Percentiles rank a stretch among this genome's conserved stretches.
These are phyloP conservation scores for Cheiracanthium punctorium DNA, from an alignment of 2,888 invertebrate genomes.

Conservation along the genomic window DNA sequence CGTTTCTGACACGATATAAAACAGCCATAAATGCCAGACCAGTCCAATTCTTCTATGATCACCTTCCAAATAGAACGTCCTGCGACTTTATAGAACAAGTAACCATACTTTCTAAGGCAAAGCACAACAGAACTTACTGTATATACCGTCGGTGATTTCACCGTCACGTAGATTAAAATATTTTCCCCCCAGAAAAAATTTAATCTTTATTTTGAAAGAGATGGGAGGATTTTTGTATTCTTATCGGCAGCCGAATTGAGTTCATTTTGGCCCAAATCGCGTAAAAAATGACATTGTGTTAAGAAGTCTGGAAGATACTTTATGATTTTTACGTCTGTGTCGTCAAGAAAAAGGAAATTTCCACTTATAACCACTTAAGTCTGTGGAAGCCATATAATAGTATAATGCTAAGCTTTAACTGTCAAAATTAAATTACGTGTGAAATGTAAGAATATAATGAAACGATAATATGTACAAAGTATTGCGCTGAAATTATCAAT, in stretches of 20 bases:
- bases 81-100: slow-evolving; percentile 51
- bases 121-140: slow-evolving; percentile 14
- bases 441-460: no score
- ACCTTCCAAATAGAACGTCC: slow-evolving; percentile 50
- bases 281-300: slow-evolving; percentile 25
- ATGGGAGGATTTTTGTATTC: slow-evolving; percentile 45
- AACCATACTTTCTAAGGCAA: slow-evolving; percentile 36
- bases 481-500: no score
- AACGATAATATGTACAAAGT: no score
- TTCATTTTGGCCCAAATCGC: slow-evolving; percentile 36
- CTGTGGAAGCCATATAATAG: not conserved
- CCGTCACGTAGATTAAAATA: slow-evolving; percentile 34
- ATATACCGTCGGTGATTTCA: slow-evolving; percentile 20
- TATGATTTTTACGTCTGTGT: not conserved
- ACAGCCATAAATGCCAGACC: slow-evolving; percentile 68
- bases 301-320: not conserved
- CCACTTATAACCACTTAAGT: not conserved
- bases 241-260: slow-evolving; percentile 20
- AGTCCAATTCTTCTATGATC: slow-evolving; percentile 63
- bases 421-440: not conserved
- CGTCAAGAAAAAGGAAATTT: not conserved
- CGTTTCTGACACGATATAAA: slow-evolving; percentile 69
- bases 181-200: slow-evolving; percentile 23
- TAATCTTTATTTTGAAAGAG: slow-evolving; percentile 44
- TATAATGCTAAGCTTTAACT: not conserved